Base-by-base conservation (phyloP, 2,888 invertebrate genomes). In the Campoletis raptor region DNA sequence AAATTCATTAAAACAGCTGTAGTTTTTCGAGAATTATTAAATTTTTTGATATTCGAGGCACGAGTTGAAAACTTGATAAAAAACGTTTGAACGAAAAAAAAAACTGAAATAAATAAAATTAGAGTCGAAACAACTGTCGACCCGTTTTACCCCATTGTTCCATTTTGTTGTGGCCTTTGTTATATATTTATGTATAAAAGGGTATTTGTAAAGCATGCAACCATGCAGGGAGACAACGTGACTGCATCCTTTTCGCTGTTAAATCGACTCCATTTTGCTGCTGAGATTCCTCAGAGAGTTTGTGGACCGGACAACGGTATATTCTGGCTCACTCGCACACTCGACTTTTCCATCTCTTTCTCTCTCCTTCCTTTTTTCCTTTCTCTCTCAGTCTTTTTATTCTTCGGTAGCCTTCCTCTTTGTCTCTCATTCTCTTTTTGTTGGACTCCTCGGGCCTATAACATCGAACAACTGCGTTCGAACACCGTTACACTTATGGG, bases 401-500 rank as follows among this genome's bases (percentile, higher is more conserved):
- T 42, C 77, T 81, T 61, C 36, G 42, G 78, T 48, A 36, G 30
- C 81, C 54, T 67, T 54, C 15, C 24, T 70, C 54, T 70, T 66
- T 21, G 18, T 64, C 24, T 37, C 61, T 73, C 40, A n/a, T 21
- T 24, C 88, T 87, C 88, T 85, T 85, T 85, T 89, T 87, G 84
- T 73, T 36, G 36, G 54, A 9, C 0, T 76, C 64, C n/a, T 45
- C 64, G 24, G 24, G 61, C 45, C 76, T 30, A 87, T 85, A 66
- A 66, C 81, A 42, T n/a, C 70, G 64, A 67, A 87, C 70, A 72
- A 90, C 90, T 90, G 91, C 91, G 91, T 92, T 89, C 90, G 88
- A 89, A 91, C 88, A 93, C 93, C 93, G 94, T 94, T 93, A 94
- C 93, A 93, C 93, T 94, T 93, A 93, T 92, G 92, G 91, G 83